Percentiles rank a stretch among this genome's conserved stretches.
phyloP scores from a whole-genome alignment of 2,888 invertebrate species.

The Napeogenes sylphis region DNA sequence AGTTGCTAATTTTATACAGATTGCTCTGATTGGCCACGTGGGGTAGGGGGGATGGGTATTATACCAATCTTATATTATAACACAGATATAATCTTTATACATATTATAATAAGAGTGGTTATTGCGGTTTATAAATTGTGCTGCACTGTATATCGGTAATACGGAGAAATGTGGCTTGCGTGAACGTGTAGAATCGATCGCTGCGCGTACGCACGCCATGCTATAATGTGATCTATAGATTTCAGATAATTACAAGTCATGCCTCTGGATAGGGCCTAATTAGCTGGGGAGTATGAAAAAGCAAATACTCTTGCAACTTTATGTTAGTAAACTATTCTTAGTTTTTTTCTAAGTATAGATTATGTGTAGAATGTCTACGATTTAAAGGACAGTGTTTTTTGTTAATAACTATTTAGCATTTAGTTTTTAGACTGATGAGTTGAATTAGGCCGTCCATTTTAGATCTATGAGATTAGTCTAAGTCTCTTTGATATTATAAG shows the following conservation, averaged over 20 bases:
- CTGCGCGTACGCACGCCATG: constrained; percentile 38
- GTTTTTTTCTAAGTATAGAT: background rate
- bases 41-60: constrained; percentile 38
- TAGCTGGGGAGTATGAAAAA: constrained; percentile 37
- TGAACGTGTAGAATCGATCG: constrained; percentile 43
- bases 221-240: constrained; percentile 46
- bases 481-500: too few relatives aligned
- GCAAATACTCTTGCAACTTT: constrained; percentile 7
- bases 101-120: constrained; percentile 2
- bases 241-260: constrained; percentile 47
- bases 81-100: background rate
- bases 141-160: constrained; percentile 29
- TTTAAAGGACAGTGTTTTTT: background rate
- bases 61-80: constrained; percentile 7
- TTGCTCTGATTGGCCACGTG: constrained; percentile 58
- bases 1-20: constrained; percentile 60
- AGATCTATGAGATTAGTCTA: too few relatives aligned
- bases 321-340: background rate
- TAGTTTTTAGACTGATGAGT: background rate
- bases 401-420: background rate
- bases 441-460: too few relatives aligned
- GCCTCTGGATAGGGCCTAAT: constrained; percentile 37
- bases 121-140: background rate
- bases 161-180: constrained; percentile 47
- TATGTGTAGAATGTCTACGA: background rate